Evolutionary conservation across 1,140 invertebrate genomes (phyloP).

Genomic region (Aradophagus sp.): DNA sequence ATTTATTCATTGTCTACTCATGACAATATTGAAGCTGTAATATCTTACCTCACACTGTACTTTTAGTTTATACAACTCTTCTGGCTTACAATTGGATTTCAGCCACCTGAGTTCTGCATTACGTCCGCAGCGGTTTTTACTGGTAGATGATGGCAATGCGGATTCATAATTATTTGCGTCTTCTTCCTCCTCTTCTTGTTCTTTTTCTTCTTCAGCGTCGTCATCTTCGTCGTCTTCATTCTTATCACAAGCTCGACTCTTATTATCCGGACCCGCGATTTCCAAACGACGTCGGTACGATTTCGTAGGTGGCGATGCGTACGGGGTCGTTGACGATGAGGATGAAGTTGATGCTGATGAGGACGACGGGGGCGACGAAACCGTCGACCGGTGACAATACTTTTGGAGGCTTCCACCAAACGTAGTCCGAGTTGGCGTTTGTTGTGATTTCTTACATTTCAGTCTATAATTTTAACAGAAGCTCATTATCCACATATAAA

Average conservation of each 20-base stretch:
- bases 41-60: slow-evolving; percentile 79
- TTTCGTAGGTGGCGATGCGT: slow-evolving; percentile 23
- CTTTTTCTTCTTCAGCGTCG: slow-evolving; percentile 42
- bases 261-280: slow-evolving; percentile 67
- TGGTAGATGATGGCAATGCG: slow-evolving; percentile 79
- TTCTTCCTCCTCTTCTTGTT: slow-evolving; percentile 57
- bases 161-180: slow-evolving; percentile 80
- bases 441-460: slow-evolving; percentile 48
- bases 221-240: slow-evolving; percentile 54
- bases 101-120: slow-evolving; percentile 82
- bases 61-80: slow-evolving; percentile 85
- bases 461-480: too few relatives aligned
- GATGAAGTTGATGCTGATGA: slow-evolving; percentile 21
- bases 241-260: slow-evolving; percentile 66
- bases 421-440: slow-evolving; percentile 28
- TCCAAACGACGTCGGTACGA: slow-evolving; percentile 55
- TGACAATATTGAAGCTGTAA: too few relatives aligned
- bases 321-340: too few relatives aligned
- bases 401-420: slow-evolving; percentile 44
- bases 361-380: slow-evolving; percentile 15
- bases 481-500: too few relatives aligned
- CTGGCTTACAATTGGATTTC: slow-evolving; percentile 87
- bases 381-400: slow-evolving; percentile 34
- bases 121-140: slow-evolving; percentile 77
- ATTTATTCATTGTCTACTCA: too few relatives aligned